Conservation (phyloP, 2,888 invertebrate genomes). For the Caenorhabditis japonica region DNA sequence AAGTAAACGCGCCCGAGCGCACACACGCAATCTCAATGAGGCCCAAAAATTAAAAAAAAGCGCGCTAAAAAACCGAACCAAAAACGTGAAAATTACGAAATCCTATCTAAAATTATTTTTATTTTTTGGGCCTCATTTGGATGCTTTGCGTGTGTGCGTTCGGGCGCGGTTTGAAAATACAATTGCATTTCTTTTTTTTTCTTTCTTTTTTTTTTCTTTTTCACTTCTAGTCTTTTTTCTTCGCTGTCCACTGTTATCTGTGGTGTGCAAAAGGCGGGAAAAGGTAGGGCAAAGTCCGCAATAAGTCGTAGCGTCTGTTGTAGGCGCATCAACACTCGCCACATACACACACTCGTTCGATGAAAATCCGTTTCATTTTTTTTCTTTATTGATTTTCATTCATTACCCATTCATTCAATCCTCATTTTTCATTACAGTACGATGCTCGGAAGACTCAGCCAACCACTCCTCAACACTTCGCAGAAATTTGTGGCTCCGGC, state of each 20-base stretch:
- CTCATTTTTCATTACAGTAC: conserved; percentile 37
- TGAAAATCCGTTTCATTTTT: not conserved
- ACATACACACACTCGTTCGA: not conserved
- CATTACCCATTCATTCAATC: no score
- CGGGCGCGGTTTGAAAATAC: no score
- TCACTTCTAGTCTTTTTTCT: not conserved
- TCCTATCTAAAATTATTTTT: no score
- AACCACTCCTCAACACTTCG: conserved; percentile 62
- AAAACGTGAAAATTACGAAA: no score
- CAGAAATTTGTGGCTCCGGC: conserved; percentile 64
- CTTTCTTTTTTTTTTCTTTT: not conserved
- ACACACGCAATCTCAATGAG: no score
- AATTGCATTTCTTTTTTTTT: not conserved
- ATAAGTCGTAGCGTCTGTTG: conserved; percentile 25
- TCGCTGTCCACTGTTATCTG: not conserved
- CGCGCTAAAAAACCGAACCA: no score
- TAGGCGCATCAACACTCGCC: not conserved
- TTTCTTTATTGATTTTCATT: not conserved
- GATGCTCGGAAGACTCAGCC: conserved; percentile 67
- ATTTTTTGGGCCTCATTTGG: no score
- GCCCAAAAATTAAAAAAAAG: no score
- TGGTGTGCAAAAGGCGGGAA: no score
- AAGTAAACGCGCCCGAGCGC: no score
- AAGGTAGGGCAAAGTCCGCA: conserved; percentile 41
- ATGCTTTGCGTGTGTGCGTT: no score